Base-by-base conservation (phyloP, 2,797 vertebrate species). In the Hoplostethus atlanticus region DNA sequence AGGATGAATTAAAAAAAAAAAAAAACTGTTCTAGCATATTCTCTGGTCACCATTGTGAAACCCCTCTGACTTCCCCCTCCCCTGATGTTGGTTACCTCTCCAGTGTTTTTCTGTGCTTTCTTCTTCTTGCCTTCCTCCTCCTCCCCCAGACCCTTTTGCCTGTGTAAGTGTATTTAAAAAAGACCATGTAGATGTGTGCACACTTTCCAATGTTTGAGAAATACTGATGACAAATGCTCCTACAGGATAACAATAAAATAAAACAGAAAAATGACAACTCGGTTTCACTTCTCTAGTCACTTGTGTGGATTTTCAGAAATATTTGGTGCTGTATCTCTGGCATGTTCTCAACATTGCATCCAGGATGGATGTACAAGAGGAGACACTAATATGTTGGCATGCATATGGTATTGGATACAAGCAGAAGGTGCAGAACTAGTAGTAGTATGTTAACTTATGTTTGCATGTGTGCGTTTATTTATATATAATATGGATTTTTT, bases 111-210 rank as follows among this genome's bases (percentile, higher is more conserved):
- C 94, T 96, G 95, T 95, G 96, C 94, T 93, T 93, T 94, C 81
- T 76, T 15, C 15, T 13, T 50, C 66, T 34, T n/a, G 8, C 44
- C 59, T n/a, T 61, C 52, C 44, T 17, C 53, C 34, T 79, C 91
- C 50, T 6, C 40, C 9, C 17, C 34, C 53, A 17, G 0, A 5
- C 67, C 64, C 31, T 34, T 67, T 73, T 87, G 88, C 89, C 87
- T 95, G 93, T 97, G 95, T 97, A 96, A 95, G 94, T 95, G 96
- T 96, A 96, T 96, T 97, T 96, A 95, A 96, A 96, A 96, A 21
- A 21, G 73, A 89, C 68, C 81, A 82, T 91, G 87, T 93, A 96
- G 96, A 96, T 95, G 94, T 97, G 95, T 97, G 96, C 96, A 95
- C 94, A 90, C 94, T 85, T 92, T 93, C 89, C 91, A 72, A 90